Evolutionary conservation across 92 coral and sea anemone genomes (phyloP).

Genomic region (Zoanthus gigantus): DNA sequence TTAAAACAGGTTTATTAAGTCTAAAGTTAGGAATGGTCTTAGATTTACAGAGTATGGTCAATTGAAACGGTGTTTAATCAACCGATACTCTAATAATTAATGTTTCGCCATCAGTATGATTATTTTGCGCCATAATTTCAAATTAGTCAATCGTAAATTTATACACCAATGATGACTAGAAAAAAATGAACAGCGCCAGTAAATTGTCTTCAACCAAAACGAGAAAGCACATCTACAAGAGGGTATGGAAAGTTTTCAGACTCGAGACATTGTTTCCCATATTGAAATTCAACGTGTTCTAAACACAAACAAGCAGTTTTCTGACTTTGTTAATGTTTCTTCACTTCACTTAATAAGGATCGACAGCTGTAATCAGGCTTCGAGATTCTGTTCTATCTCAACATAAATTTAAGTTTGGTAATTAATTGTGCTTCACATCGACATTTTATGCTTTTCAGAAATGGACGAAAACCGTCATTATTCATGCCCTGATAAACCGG

Average conservation of each 20-base stretch:
- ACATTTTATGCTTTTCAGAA: neutral
- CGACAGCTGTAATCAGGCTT: too few relatives aligned
- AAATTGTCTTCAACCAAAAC: neutral
- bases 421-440: neutral
- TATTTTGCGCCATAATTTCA: neutral
- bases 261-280: neutral
- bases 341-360: too few relatives aligned
- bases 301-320: neutral
- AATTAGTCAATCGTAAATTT: neutral
- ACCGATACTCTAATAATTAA: neutral
- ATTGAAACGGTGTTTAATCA: slow-evolving; percentile 12
- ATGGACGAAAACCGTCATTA: neutral
- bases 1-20: neutral
- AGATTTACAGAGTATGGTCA: slow-evolving; percentile 21
- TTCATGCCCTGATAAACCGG: slow-evolving; percentile 27
- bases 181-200: neutral
- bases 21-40: neutral
- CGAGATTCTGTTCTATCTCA: neutral
- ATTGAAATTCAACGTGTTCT: neutral
- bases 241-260: neutral
- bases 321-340: neutral
- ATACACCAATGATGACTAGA: neutral
- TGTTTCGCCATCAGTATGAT: neutral
- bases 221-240: neutral
- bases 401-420: neutral